Conservation (phyloP, 1,140 invertebrate species). For the Brachionus rubens region DNA sequence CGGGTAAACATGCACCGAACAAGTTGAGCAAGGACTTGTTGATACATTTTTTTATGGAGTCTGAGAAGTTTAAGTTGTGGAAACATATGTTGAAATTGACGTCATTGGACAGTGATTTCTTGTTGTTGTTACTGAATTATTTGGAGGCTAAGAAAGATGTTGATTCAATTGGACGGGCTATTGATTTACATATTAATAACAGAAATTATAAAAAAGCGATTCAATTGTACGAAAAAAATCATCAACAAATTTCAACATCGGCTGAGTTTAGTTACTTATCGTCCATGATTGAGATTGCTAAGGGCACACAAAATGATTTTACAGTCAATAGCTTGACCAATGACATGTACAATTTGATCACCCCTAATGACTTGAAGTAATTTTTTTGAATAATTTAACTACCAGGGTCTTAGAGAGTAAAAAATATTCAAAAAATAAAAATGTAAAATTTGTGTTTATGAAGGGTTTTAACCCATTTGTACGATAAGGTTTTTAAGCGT, state of each 20-base stretch:
- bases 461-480: no score
- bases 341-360: slow-evolving; percentile 1
- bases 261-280: not conserved
- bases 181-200: slow-evolving; percentile 30
- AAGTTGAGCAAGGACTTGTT: not conserved
- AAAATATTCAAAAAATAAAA: no score
- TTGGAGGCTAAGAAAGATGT: slow-evolving; percentile 7
- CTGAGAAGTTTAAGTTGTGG: slow-evolving; percentile 8
- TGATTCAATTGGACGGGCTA: not conserved
- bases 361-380: not conserved
- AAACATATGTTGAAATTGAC: not conserved
- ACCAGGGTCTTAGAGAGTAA: no score
- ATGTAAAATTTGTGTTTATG: not conserved
- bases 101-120: slow-evolving; percentile 12
- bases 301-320: slow-evolving; percentile 8
- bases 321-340: not conserved
- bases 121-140: not conserved
- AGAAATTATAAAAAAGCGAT: slow-evolving; percentile 24
- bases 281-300: slow-evolving; percentile 27
- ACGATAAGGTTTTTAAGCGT: no score
- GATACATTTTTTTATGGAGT: not conserved
- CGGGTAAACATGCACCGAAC: no score
- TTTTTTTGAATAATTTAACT: no score
- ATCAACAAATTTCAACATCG: not conserved
- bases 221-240: slow-evolving; percentile 7